Percentiles rank a stretch among this genome's conserved stretches.
These are phyloP conservation scores for Dromaius novaehollandiae DNA, from an alignment of 2,113 vertebrate species.

Conservation along the genomic window DNA sequence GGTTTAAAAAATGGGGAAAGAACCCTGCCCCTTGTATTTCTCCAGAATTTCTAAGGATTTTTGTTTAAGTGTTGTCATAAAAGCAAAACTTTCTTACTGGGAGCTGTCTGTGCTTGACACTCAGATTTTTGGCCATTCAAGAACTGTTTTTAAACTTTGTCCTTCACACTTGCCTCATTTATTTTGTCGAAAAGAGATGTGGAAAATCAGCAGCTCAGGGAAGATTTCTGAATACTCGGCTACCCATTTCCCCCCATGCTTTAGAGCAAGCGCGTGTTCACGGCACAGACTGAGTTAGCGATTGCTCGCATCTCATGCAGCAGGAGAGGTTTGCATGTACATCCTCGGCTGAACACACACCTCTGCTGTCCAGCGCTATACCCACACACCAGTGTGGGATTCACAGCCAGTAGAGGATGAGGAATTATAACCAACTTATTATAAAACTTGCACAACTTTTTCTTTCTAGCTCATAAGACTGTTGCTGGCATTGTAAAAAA, in stretches of 20 bases:
- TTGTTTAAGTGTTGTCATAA: not conserved
- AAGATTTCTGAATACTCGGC: not conserved
- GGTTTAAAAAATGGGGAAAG: accelerated
- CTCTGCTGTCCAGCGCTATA: not conserved
- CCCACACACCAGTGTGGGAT: not conserved
- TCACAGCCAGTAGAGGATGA: not conserved
- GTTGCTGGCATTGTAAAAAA: not conserved
- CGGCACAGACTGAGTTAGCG: accelerated
- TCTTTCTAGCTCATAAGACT: accelerated
- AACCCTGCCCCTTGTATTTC: not conserved
- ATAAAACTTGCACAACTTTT: not conserved
- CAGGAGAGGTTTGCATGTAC: not conserved
- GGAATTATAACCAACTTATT: not conserved
- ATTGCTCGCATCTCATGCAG: not conserved
- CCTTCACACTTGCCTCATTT: not conserved
- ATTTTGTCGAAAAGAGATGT: not conserved
- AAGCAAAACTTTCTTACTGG: not conserved
- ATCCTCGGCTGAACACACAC: not conserved
- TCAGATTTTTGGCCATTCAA: not conserved
- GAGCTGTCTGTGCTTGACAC: not conserved
- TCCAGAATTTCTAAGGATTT: not conserved
- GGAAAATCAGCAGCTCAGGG: not conserved
- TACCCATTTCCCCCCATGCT: accelerated
- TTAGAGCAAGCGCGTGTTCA: not conserved
- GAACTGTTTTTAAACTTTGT: not conserved